Conservation (phyloP, 1,140 invertebrate genomes). For the Neotoxoptera formosana region DNA sequence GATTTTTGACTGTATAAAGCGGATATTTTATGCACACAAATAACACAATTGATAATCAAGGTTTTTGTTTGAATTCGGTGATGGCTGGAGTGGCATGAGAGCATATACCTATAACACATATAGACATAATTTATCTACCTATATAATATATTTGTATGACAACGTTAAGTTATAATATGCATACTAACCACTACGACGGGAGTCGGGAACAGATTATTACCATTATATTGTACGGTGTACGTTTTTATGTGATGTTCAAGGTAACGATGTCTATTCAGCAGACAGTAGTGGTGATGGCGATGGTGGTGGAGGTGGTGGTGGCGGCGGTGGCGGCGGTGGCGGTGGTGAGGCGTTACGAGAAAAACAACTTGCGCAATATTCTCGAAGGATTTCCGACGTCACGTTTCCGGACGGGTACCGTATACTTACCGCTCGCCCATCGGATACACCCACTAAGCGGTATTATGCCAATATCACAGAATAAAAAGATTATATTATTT, state of each 20-base stretch:
- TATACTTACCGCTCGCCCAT: neutral
- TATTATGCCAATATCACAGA: neutral
- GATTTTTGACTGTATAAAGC: neutral
- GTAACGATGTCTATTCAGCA: neutral
- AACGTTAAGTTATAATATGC: neutral
- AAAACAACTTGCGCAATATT: neutral
- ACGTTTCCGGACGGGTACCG: neutral
- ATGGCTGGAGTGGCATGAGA: neutral
- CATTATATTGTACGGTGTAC: neutral
- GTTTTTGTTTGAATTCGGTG: neutral
- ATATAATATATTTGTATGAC: neutral
- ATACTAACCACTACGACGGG: neutral
- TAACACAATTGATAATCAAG: neutral
- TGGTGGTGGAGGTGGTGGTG: no score
- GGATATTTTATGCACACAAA: no score
- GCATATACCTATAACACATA: no score
- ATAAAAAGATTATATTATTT: neutral
- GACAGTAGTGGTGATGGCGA: no score
- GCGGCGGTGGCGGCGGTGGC: no score
- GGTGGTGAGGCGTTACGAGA: neutral
- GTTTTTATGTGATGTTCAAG: neutral
- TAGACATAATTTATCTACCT: neutral
- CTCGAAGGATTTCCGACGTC: neutral
- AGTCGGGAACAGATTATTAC: neutral
- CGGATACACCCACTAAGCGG: neutral